Conservation (phyloP, 2,797 vertebrate species). For the Fratercula arctica region DNA sequence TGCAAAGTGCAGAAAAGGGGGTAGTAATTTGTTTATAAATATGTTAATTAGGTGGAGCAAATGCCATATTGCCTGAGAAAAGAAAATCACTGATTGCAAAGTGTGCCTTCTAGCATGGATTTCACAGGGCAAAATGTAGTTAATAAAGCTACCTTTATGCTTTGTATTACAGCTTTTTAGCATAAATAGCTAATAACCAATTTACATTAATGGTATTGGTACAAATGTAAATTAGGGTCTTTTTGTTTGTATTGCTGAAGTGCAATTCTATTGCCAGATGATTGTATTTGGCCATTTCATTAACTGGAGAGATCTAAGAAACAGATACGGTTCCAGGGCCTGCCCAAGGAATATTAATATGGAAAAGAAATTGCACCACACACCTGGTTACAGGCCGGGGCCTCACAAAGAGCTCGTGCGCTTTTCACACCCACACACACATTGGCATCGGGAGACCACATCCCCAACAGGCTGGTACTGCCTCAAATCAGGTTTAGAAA, state of each 20-base stretch:
- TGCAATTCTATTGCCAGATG: slow-evolving; percentile 39
- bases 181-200: slow-evolving; percentile 77
- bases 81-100: slow-evolving; percentile 55
- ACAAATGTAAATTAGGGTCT: slow-evolving; percentile 71
- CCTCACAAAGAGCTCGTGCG: not conserved
- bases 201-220: slow-evolving; percentile 72
- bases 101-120: slow-evolving; percentile 52
- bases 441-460: not conserved
- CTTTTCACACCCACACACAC: fast-evolving
- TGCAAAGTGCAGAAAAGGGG: slow-evolving; percentile 63
- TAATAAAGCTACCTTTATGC: slow-evolving; percentile 75
- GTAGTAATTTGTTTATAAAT: slow-evolving; percentile 75
- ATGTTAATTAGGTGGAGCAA: slow-evolving; percentile 70
- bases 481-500: not conserved
- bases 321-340: slow-evolving; percentile 25
- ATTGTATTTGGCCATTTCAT: slow-evolving; percentile 66
- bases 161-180: slow-evolving; percentile 71
- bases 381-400: slow-evolving; percentile 6
- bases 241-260: slow-evolving; percentile 60
- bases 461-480: not conserved
- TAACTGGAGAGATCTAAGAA: slow-evolving; percentile 68
- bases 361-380: slow-evolving; percentile 49
- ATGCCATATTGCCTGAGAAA: slow-evolving; percentile 34
- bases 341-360: slow-evolving; percentile 62
- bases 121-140: slow-evolving; percentile 66